Evolutionary conservation across 2,113 vertebrate genomes (phyloP), one percentile per base, ranked within the genome.

Genomic region (Ctenodactylus gundi): DNA sequence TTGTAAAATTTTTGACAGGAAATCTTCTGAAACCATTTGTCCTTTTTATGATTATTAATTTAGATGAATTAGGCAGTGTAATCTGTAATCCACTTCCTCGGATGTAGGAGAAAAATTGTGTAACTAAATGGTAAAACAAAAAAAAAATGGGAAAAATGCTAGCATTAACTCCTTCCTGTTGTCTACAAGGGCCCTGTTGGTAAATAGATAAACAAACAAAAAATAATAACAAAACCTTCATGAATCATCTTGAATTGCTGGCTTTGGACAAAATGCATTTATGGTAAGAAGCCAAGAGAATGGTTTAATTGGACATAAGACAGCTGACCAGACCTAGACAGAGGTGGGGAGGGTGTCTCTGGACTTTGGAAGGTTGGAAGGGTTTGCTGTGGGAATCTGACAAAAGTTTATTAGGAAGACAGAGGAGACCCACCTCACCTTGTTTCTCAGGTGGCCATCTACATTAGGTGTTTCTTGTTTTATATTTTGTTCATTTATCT

Each of bases 221-320:
- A 90, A 49, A 9, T 3, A 31, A 41, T 73, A 7, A 4, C 31
- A 44, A 72, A 70, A 51, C 14, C 13, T 73, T 13, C 17, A 0
- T 68, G 46, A 73, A 53, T 88, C 55, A 58, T 93, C 58, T 86
- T 75, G 31, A 93, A n/a, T 41, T 91, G 94, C 29, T 68, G 46
- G 41, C 55, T 93, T 92, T 85, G 49, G 70, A 94, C 51, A 86
- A 85, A 55, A 46, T 76, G 31, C 65, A 17, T 64, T 77, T 49
- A 36, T 68, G 85, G 62, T 67, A 31, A 82, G 81, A 94, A 72
- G 80, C 58, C 46, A 75, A 49, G n/a, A 46, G 34, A 57, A 41
- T 12, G 65, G 90, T 80, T 83, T 83, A 75, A 60, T 9, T 89
- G 20, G 58, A 60, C 7, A 12, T 12, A 44, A 39, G 77, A 49